Base-by-base conservation (phyloP, 2,888 invertebrate genomes). In the Megalurothrips usitatus region DNA sequence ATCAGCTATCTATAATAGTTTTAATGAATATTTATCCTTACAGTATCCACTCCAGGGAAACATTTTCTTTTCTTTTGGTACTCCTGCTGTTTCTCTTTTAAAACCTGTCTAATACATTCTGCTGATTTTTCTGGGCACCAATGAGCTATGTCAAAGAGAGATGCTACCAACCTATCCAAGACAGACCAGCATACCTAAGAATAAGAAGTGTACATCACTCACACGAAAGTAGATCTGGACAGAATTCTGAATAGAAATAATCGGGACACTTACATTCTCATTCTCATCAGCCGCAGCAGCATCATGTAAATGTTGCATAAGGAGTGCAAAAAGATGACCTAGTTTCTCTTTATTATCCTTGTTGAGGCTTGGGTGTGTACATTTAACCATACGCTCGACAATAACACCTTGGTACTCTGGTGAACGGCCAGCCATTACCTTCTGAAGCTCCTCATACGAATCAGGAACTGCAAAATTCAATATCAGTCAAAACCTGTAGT, bases 381-480 rank as follows among this genome's bases (percentile, higher is more conserved):
- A 95, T 88, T 96, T 96, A 26, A 97, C 93, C 84, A 98, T 91
- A 84, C 95, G 91, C 85, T 94, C 93, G 79, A 97, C 86, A 14
- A 96, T 92, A 17, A 91, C 88, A 0, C 91, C 88, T 85, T 95
- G 94, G 85, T 94, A 91, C 19, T 90, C 88, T 1, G 91, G 88
- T 12, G 91, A 88, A 84, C 92, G 91, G 68, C 90, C 89, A 79
- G 88, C 86, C 26, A 97, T 86, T 81, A 94, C 85, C 84, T 90
- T 88, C 86, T 91, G 86, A 78, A 95, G 89, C 81, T 89, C 89
- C 82, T 93, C 91, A 85, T 92, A 93, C 19, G 86, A 89, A 26
- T 89, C 88, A 0, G 94, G 93, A 83, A 92, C 90, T 87, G 88
- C 81, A 86, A 89, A 87, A 1, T 89, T 48, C 34, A 68, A 68